phyloP scores from a whole-genome alignment of 1,140 invertebrate genomes.

The Antheraea mylitta region DNA sequence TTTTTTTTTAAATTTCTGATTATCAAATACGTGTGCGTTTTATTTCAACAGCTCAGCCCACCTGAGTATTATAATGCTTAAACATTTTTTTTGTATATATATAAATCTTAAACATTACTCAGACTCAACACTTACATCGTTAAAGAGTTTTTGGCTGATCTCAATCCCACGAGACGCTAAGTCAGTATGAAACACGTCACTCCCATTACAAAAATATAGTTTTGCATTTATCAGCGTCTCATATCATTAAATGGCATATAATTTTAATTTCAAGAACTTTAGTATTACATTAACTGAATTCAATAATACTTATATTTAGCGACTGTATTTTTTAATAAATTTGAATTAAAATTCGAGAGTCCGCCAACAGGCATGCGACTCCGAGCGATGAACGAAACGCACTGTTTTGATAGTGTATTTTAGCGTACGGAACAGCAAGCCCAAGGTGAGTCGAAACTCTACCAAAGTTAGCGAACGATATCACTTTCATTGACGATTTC shows the following conservation, averaged over 20 bases:
- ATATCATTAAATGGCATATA: constrained; percentile 8
- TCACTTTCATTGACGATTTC: constrained; percentile 34
- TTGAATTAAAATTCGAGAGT: constrained; percentile 10
- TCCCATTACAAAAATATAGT: constrained; percentile 34
- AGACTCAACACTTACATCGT: constrained; percentile 32
- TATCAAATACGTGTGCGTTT: too few species aligned
- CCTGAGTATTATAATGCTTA: neutral
- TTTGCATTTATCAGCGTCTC: neutral
- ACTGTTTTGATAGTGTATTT: constrained; percentile 73
- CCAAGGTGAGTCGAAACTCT: constrained; percentile 61
- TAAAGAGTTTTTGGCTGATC: constrained; percentile 31
- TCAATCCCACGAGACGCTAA: constrained; percentile 38
- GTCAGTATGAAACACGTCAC: constrained; percentile 27
- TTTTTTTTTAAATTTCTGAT: too few species aligned
- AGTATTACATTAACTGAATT: neutral
- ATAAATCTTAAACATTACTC: constrained; percentile 7
- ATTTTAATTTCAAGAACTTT: constrained; percentile 5
- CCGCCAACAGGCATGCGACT: constrained; percentile 36
- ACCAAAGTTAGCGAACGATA: constrained; percentile 39
- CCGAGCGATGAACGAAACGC: constrained; percentile 37
- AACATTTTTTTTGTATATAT: neutral
- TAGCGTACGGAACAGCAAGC: constrained; percentile 56
- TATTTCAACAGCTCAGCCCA: too few species aligned
- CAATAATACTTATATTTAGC: constrained; percentile 14
- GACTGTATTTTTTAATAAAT: constrained; percentile 23